phyloP scores from a whole-genome alignment of 1,140 invertebrate genomes.

The Platorchestia sp. region DNA sequence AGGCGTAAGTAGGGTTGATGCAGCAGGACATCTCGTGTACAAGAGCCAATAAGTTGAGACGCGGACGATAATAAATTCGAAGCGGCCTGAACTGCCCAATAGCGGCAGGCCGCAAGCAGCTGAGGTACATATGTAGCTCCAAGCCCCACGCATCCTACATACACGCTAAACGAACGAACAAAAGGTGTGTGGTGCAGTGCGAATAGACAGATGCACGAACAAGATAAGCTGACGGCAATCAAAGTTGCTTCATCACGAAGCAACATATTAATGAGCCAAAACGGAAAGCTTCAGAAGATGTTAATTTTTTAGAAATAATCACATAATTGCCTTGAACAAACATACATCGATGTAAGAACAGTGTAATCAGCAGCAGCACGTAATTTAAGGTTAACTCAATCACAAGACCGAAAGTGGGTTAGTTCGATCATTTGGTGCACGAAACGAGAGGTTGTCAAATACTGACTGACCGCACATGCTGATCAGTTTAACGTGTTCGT shows the following conservation, averaged over 20 bases:
- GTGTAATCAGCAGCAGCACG: background rate
- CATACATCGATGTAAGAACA: background rate
- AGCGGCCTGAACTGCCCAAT: background rate
- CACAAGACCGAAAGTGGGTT: background rate
- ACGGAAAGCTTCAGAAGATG: background rate
- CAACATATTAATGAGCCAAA: background rate
- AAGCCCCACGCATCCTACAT: background rate
- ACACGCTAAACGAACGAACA: background rate
- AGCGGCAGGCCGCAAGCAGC: background rate
- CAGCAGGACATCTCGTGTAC: background rate
- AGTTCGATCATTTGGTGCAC: background rate
- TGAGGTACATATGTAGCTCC: background rate
- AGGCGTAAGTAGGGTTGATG: background rate
- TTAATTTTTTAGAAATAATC: background rate
- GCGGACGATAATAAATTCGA: background rate
- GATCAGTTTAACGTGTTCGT: background rate
- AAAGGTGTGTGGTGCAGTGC: background rate
- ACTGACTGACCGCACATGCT: background rate
- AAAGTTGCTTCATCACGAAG: background rate
- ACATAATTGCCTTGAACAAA: too few species aligned
- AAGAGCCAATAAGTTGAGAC: background rate
- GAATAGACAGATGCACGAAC: background rate
- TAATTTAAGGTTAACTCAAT: background rate
- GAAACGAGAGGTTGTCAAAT: conserved; percentile 18
- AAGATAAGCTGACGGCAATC: background rate